phyloP scores from a whole-genome alignment of 2,888 invertebrate species.

The Pelosia muscerda region DNA sequence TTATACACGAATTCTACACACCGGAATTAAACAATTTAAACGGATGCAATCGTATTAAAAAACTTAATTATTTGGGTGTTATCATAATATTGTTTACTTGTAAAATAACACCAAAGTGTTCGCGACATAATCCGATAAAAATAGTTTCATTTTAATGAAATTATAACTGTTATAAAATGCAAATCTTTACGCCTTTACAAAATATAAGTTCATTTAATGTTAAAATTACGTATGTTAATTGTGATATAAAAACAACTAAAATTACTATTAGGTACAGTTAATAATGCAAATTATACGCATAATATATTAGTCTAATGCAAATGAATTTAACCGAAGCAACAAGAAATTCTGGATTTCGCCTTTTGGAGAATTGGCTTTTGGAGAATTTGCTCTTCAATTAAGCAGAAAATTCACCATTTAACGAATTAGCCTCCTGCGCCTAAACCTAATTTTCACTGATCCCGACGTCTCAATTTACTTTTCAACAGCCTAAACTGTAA shows the following conservation, averaged over 20 bases:
- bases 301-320: neutral
- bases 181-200: neutral
- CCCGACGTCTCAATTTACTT: neutral
- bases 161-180: neutral
- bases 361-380: too few species aligned
- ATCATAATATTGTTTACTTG: too few species aligned
- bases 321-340: neutral
- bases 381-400: too few species aligned
- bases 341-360: neutral
- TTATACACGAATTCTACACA: too few species aligned
- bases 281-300: neutral
- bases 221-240: neutral
- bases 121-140: too few species aligned
- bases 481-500: neutral
- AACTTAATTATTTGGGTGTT: too few species aligned
- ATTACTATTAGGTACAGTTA: constrained; percentile 4
- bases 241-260: neutral
- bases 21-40: too few species aligned
- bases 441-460: too few species aligned
- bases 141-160: neutral
- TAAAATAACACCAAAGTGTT: too few species aligned
- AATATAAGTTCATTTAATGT: neutral
- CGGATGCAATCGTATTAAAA: too few species aligned
- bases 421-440: too few species aligned
- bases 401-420: too few species aligned